A percentile compares a stretch with the other conserved stretches of the same genome.
These are phyloP conservation scores for Tethea ocularis DNA, from an alignment of 2,888 invertebrate species.

Conservation along the genomic window DNA sequence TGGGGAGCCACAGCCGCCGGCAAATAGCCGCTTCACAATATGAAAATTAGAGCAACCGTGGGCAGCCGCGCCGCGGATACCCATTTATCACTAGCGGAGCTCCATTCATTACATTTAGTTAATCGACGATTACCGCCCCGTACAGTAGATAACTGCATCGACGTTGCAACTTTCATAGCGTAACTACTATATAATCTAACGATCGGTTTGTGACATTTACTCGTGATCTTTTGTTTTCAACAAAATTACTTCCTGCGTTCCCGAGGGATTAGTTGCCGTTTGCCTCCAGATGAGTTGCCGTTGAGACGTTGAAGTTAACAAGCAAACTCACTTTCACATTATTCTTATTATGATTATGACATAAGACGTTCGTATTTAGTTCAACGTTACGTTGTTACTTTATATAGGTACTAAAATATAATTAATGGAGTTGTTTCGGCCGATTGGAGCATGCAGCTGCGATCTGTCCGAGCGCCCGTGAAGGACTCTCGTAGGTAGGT, in stretches of 20 bases:
- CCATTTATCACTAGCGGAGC: neutral
- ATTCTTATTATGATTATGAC: too few relatives aligned
- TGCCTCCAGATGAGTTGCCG: too few relatives aligned
- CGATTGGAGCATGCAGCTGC: neutral
- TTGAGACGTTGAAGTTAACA: too few relatives aligned
- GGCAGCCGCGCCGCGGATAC: neutral
- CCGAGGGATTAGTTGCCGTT: too few relatives aligned
- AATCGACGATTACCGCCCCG: neutral
- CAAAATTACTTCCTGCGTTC: too few relatives aligned
- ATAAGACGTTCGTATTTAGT: neutral
- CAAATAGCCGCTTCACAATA: constrained; percentile 1
- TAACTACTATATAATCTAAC: neutral
- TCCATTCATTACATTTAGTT: neutral
- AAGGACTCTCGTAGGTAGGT: neutral
- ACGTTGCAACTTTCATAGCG: neutral
- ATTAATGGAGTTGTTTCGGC: neutral
- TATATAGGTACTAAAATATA: too few relatives aligned
- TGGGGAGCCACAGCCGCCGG: neutral
- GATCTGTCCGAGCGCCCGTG: neutral
- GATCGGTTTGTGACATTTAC: neutral
- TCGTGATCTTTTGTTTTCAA: neutral
- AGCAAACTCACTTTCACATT: too few relatives aligned
- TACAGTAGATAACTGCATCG: neutral
- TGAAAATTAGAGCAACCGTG: neutral
- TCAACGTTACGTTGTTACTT: neutral